Evolutionary conservation across 2,888 invertebrate genomes (phyloP).

Genomic region (Tetragonula carbonaria): DNA sequence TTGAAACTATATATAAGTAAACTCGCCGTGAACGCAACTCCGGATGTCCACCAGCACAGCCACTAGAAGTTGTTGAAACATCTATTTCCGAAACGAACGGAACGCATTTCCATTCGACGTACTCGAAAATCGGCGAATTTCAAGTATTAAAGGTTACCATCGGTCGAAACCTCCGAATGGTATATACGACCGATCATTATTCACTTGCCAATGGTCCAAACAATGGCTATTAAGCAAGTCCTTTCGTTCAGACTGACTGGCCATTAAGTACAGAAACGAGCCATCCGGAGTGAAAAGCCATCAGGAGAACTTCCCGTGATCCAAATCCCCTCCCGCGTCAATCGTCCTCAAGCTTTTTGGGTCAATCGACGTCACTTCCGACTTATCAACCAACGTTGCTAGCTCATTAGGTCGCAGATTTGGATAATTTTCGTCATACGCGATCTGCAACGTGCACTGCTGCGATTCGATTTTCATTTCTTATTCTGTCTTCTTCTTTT

Average conservation of each 20-base stretch:
- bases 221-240: constrained; percentile 61
- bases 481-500: background rate
- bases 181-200: constrained; percentile 50
- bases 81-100: background rate
- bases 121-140: constrained; percentile 6
- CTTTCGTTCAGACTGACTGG: constrained; percentile 55
- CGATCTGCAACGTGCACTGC: no score
- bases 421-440: background rate
- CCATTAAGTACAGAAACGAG: constrained; percentile 66
- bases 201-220: constrained; percentile 53
- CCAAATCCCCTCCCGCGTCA: constrained; percentile 11
- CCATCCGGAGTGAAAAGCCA: constrained; percentile 58
- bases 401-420: constrained; percentile 29
- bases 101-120: background rate
- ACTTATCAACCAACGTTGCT: constrained; percentile 17
- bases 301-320: constrained; percentile 36
- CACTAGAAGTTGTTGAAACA: no score
- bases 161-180: constrained; percentile 14
- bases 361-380: constrained; percentile 45
- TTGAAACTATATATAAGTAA: no score
- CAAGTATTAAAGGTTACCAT: constrained; percentile 33
- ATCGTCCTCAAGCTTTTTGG: constrained; percentile 51
- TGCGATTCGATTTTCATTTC: background rate
- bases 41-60: no score
- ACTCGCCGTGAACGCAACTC: no score